Conservation (phyloP, 2,797 vertebrate genomes). For the Fratercula arctica region DNA sequence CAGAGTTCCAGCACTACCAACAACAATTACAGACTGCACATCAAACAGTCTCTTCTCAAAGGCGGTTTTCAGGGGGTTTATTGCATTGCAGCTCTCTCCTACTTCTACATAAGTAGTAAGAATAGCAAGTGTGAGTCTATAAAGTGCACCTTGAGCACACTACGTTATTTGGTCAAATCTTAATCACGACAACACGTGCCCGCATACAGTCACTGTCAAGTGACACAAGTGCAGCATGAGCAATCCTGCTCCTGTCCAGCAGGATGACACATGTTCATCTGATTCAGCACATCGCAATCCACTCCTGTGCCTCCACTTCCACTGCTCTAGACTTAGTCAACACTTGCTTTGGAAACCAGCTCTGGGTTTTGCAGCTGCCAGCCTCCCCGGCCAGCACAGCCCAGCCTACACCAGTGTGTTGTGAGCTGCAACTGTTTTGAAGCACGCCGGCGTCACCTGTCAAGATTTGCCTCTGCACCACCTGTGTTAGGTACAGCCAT, state of each 20-base stretch:
- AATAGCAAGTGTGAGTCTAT: background rate
- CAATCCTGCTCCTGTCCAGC: background rate
- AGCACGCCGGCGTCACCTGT: fast-evolving
- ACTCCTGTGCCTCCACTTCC: background rate
- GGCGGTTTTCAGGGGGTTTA: background rate
- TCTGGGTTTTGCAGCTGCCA: background rate
- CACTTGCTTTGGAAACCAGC: background rate
- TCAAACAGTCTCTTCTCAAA: background rate
- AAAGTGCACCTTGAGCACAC: background rate
- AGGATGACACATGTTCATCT: background rate
- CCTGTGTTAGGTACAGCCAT: background rate
- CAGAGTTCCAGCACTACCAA: background rate
- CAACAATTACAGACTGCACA: background rate
- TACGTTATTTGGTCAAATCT: background rate
- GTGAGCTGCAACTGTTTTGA: background rate
- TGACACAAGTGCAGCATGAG: background rate
- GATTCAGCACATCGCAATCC: constrained; percentile 1
- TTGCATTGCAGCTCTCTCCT: background rate
- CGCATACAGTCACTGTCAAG: background rate
- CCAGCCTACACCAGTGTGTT: background rate
- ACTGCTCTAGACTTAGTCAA: background rate
- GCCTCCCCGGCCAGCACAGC: background rate
- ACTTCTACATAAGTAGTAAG: background rate
- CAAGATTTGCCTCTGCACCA: background rate
- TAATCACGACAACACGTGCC: background rate